phyloP scores from a whole-genome alignment of 2,888 invertebrate species.

The Neocrepidodera transversa region DNA sequence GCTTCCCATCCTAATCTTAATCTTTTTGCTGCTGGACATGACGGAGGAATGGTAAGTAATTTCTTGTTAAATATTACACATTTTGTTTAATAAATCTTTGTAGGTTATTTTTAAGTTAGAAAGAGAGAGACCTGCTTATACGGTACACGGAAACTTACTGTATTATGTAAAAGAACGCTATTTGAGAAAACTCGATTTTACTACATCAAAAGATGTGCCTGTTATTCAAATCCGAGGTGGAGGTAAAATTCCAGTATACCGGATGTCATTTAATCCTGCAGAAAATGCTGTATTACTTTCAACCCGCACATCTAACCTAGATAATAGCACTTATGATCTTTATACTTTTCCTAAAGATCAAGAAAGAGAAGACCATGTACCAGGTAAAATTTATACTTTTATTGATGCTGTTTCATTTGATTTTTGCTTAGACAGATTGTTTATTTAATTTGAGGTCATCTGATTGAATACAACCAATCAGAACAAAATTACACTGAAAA shows the following conservation, averaged over 20 bases:
- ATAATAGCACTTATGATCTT: slow-evolving; percentile 93
- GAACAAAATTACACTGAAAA: too few relatives aligned
- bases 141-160: slow-evolving; percentile 89
- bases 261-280: slow-evolving; percentile 97
- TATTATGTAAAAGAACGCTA: slow-evolving; percentile 96
- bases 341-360: slow-evolving; percentile 85
- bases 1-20: slow-evolving; percentile 94
- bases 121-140: slow-evolving; percentile 94
- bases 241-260: slow-evolving; percentile 74
- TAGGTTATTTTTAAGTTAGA: slow-evolving; percentile 85
- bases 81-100: too few relatives aligned
- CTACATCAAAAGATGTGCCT: slow-evolving; percentile 88
- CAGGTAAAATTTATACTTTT: too few relatives aligned
- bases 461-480: too few relatives aligned
- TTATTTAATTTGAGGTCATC: slow-evolving; percentile 8
- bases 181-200: slow-evolving; percentile 90
- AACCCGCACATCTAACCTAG: slow-evolving; percentile 79
- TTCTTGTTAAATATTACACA: not conserved
- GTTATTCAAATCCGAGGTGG: slow-evolving; percentile 91
- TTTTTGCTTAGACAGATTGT: not conserved
- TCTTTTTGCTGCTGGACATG: slow-evolving; percentile 99
- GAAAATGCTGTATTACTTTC: slow-evolving; percentile 93
- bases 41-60: slow-evolving; percentile 80
- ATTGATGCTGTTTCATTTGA: too few relatives aligned
- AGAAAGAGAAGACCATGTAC: slow-evolving; percentile 57